These are phyloP conservation scores for Capreolus pygargus DNA, from an alignment of 2,113 vertebrate species.

Conservation along the genomic window DNA sequence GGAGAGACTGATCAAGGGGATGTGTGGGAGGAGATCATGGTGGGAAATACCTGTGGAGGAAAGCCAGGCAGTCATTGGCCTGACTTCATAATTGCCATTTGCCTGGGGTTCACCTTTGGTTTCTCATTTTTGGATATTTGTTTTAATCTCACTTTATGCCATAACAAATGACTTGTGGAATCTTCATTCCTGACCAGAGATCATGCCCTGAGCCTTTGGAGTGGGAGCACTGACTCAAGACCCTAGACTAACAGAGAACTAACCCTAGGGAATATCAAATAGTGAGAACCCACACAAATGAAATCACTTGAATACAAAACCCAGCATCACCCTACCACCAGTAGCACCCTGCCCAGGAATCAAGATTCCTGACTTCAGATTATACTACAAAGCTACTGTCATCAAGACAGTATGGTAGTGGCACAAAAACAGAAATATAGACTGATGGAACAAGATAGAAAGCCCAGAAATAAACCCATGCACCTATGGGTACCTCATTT, in stretches of 20 bases:
- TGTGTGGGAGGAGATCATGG: accelerated
- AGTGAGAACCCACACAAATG: not conserved
- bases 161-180: not conserved
- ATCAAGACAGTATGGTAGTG: not conserved
- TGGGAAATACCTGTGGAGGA: not conserved
- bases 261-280: not conserved
- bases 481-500: not conserved
- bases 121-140: not conserved
- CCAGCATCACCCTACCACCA: not conserved
- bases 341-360: not conserved
- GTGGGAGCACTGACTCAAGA: not conserved
- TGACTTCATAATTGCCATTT: not conserved
- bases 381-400: not conserved
- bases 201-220: not conserved
- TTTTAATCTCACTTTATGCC: not conserved
- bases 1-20: not conserved
- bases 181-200: not conserved
- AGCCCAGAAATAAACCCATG: not conserved
- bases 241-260: not conserved
- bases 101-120: not conserved
- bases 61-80: not conserved
- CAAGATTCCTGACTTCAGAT: not conserved
- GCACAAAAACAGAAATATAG: not conserved
- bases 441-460: not conserved
- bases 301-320: not conserved